phyloP scores from a whole-genome alignment of 2,113 vertebrate species.

The zebrafish (Danio rerio) region GRCz12tu NC_133178.1:23519001-23519500 shows the following conservation, averaged over 20 bases:
- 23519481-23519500: not conserved
- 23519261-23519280: not conserved
- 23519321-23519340: not conserved
- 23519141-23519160: not conserved
- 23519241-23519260: not conserved
- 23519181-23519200: not conserved
- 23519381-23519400: constrained; percentile 18
- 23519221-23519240: not conserved
- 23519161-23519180: not conserved
- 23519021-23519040: too few species aligned
- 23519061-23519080: too few species aligned
- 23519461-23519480: not conserved
- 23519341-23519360: not conserved
- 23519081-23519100: too few species aligned
- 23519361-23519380: constrained; percentile 2
- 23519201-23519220: not conserved
- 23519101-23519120: too few species aligned
- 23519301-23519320: constrained; percentile 3
- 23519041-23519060: too few species aligned
- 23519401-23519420: constrained; percentile 1
- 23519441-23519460: not conserved
- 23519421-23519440: not conserved
- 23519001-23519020: too few species aligned
- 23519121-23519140: too few species aligned
- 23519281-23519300: not conserved